Evolutionary conservation across 2,797 vertebrate genomes (phyloP), one percentile per base, ranked within the genome.

Genomic region (Botia kubotai): DNA sequence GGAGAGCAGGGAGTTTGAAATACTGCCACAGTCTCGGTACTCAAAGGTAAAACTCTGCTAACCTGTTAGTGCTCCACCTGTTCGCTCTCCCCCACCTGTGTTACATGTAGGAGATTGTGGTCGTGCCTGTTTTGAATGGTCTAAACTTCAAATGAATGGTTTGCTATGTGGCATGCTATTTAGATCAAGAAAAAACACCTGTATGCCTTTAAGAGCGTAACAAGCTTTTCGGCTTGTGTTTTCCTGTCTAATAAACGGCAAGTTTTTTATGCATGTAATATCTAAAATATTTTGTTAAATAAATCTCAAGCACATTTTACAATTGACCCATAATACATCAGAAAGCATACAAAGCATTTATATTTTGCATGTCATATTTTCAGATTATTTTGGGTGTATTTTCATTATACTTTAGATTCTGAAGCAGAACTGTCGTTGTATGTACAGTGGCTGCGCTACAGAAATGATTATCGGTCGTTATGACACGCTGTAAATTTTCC

Each of bases 1-100:
- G 89, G 91, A 95, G 88, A 89, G 91, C 92, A 90, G 93, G 94
- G 91, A 92, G 85, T 92, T 90, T 94, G 93, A 95, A 89, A 88
- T 93, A 92, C 91, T 94, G 89, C 93, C 93, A 86, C 93, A 91
- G 92, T 90, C 93, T 92, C 83, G 88, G 90, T 92, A 92, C 90
- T 84, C 92, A 92, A 93, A 96, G 95, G 95, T 96, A 95, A 95
- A 88, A 84, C 72, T 75, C 75, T 50, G 57, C 23, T 82, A 79
- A 84, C 83, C 68, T 84, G 66, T 68, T 81, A 71, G 60, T 12
- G 14, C 46, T 50, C 67, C 83, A 71, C 70, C 80, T 74, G 50
- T 55, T 71, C 67, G 57, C 72, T 65, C 70, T 85, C 3, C 68
- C 53, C 26, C 57, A 71, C 21, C 60, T 72, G 29, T 72, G 57